A percentile compares a stretch with the other conserved stretches of the same genome.
These are phyloP conservation scores for Ciconia stormi DNA, from an alignment of 2,113 vertebrate species.

Conservation along the genomic window DNA sequence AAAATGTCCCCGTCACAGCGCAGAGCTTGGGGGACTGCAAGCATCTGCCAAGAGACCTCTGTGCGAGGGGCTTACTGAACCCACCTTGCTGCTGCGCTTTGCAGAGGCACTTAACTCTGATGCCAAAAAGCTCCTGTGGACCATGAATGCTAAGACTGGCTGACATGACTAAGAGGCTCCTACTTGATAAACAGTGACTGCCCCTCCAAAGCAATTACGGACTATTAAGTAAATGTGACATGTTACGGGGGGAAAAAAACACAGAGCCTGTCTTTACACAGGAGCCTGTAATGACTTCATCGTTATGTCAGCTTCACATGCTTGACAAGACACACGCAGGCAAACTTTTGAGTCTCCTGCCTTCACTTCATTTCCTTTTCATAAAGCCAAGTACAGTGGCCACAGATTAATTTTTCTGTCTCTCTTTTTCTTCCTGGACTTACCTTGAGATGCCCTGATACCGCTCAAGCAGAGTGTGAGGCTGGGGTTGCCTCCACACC, in stretches of 20 bases:
- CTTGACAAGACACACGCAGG: background rate
- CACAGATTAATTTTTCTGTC: background rate
- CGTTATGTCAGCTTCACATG: background rate
- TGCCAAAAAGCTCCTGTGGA: background rate
- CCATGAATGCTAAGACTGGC: background rate
- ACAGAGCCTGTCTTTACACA: background rate
- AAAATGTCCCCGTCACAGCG: background rate
- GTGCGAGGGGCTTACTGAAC: background rate
- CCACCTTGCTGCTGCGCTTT: background rate
- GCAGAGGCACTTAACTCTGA: background rate
- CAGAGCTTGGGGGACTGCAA: background rate
- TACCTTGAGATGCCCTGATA: background rate
- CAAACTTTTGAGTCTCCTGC: background rate
- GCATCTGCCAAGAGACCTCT: background rate
- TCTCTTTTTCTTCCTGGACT: background rate
- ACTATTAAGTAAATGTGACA: constrained; percentile 33
- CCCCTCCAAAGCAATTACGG: constrained; percentile 6
- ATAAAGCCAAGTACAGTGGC: background rate
- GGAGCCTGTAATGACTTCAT: background rate
- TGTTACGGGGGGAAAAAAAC: background rate
- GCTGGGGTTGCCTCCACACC: background rate
- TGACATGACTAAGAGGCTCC: background rate
- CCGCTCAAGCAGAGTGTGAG: background rate
- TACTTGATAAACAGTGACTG: background rate
- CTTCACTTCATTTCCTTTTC: constrained; percentile 1